Evolutionary conservation across 2,113 vertebrate species (phyloP).

Genomic region (Microcebus ravelobensis): DNA sequence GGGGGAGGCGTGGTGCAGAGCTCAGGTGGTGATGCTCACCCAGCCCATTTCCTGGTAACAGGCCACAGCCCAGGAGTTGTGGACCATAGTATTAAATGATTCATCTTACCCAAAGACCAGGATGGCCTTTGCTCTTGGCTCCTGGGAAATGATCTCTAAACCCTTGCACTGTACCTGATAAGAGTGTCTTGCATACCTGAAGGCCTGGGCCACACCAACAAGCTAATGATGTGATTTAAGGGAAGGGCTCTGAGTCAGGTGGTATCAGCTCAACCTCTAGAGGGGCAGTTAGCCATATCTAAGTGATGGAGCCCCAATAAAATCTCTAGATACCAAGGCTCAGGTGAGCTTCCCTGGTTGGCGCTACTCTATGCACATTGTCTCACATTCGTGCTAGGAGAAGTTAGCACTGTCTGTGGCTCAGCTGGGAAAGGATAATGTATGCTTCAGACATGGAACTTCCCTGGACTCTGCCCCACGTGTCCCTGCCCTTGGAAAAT

Average conservation of each 20-base stretch:
- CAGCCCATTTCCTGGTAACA: too few relatives aligned
- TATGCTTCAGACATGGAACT: not conserved
- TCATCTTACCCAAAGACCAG: not conserved
- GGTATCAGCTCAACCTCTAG: not conserved
- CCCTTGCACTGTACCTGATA: not conserved
- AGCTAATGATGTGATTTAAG: not conserved
- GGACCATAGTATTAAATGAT: not conserved
- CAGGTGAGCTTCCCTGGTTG: not conserved
- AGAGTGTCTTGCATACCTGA: not conserved
- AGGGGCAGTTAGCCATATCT: not conserved
- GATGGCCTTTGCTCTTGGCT: not conserved
- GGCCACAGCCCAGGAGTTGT: too few relatives aligned
- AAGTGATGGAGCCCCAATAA: not conserved
- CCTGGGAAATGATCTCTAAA: not conserved
- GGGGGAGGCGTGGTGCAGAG: too few relatives aligned
- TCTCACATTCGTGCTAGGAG: not conserved
- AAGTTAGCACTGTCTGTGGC: not conserved
- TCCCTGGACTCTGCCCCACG: not conserved
- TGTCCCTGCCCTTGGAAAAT: not conserved
- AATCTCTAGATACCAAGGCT: not conserved
- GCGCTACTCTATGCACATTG: not conserved
- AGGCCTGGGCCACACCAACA: not conserved
- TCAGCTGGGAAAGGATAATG: not conserved
- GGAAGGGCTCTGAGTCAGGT: not conserved
- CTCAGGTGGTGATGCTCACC: too few relatives aligned